Evolutionary conservation across 2,797 vertebrate species (phyloP).

Genomic region (Bufotes viridis): DNA sequence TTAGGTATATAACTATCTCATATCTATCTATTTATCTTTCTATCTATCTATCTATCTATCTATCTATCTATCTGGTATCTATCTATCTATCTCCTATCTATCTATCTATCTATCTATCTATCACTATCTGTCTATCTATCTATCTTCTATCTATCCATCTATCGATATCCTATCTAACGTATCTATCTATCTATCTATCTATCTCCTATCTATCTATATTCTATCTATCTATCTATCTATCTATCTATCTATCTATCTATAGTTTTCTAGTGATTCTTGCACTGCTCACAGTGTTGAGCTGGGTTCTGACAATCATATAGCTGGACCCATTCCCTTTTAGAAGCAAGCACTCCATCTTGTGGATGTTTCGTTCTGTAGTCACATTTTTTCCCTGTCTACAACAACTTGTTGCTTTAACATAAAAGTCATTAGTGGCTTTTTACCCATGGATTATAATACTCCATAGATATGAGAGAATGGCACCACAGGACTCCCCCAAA

Average conservation of each 20-base stretch:
- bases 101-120: background rate
- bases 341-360: slow-evolving; percentile 48
- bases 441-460: background rate
- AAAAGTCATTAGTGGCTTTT: background rate
- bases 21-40: background rate
- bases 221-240: no score
- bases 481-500: background rate
- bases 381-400: background rate
- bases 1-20: no score
- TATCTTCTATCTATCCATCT: background rate
- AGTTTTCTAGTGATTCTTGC: no score
- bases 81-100: slow-evolving; percentile 1
- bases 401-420: background rate
- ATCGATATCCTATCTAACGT: no score
- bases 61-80: background rate
- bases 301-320: background rate
- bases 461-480: background rate
- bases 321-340: background rate
- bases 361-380: slow-evolving; percentile 13
- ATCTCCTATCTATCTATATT: no score
- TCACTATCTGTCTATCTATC: background rate
- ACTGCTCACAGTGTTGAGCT: background rate
- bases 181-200: no score
- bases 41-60: background rate
- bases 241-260: background rate